Conservation (phyloP, 1,140 invertebrate species). For the Monomorium pharaonis region DNA sequence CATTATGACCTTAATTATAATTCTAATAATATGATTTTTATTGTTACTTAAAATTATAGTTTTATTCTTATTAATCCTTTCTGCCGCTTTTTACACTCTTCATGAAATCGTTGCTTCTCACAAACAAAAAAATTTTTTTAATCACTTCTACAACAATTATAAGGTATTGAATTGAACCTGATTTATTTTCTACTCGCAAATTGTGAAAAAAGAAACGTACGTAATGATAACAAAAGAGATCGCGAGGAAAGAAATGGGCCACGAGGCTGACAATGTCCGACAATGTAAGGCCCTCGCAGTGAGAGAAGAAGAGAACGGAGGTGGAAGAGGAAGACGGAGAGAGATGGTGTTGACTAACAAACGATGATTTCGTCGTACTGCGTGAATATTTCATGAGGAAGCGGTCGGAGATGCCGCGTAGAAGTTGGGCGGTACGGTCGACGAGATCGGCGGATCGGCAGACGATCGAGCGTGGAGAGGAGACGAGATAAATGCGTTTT, state of each 20-base stretch:
- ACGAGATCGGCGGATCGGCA: slow-evolving; percentile 46
- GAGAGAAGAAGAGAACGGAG: background rate
- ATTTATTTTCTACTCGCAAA: background rate
- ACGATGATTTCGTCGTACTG: slow-evolving; percentile 78
- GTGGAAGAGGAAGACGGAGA: slow-evolving; percentile 24
- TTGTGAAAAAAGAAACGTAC: slow-evolving; percentile 9
- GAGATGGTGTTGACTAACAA: slow-evolving; percentile 76
- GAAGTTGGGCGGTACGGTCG: background rate
- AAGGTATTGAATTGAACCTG: background rate
- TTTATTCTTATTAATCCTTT: background rate
- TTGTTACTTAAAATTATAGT: background rate
- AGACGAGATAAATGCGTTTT: slow-evolving; percentile 40
- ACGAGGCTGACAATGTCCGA: slow-evolving; percentile 41
- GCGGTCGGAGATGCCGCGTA: slow-evolving; percentile 28
- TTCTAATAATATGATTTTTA: background rate
- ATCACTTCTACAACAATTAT: background rate
- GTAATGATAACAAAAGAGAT: background rate
- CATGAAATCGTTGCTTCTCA: background rate
- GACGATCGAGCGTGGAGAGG: slow-evolving; percentile 6
- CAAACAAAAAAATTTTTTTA: background rate
- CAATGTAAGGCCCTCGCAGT: background rate
- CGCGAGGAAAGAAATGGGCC: slow-evolving; percentile 56
- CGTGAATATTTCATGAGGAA: slow-evolving; percentile 82
- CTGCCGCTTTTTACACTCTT: background rate
- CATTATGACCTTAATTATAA: background rate